Conservation (phyloP, 2,113 vertebrate species). For the Pycnonotus jocosus region DNA sequence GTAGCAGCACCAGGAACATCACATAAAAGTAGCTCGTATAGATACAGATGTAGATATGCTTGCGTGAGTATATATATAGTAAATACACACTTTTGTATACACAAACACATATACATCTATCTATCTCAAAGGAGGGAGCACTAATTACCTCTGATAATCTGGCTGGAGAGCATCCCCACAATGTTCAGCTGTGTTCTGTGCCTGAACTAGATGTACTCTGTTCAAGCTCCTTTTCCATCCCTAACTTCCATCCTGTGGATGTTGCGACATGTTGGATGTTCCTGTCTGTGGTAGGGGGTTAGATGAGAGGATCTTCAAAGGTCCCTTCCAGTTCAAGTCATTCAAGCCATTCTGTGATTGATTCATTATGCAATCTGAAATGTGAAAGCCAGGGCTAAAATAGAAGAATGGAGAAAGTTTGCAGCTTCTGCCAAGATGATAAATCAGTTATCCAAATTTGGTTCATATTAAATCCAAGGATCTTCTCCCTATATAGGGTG, state of each 20-base stretch:
- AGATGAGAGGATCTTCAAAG: not conserved
- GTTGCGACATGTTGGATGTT: not conserved
- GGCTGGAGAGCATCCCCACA: not conserved
- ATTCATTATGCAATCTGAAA: no score
- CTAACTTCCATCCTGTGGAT: not conserved
- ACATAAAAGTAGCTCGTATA: not conserved
- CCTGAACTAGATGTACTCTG: not conserved
- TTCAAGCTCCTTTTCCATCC: not conserved
- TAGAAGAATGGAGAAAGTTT: not conserved
- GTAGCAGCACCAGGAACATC: not conserved
- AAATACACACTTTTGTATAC: not conserved
- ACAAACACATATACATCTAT: not conserved
- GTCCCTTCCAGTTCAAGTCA: not conserved
- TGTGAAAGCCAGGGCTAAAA: not conserved
- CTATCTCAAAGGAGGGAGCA: not conserved
- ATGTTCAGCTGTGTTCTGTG: not conserved
- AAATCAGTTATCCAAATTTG: fast-evolving
- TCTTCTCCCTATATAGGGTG: not conserved
- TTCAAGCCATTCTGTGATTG: not conserved
- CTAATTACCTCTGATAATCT: not conserved
- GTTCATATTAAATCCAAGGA: not conserved
- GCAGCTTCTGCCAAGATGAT: not conserved
- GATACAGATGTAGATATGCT: not conserved
- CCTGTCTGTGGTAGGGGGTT: fast-evolving
- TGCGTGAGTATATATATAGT: not conserved